A percentile compares a stretch with the other conserved stretches of the same genome.
phyloP scores from a whole-genome alignment of 1,140 invertebrate species.

The Aleiodes sp. region DNA sequence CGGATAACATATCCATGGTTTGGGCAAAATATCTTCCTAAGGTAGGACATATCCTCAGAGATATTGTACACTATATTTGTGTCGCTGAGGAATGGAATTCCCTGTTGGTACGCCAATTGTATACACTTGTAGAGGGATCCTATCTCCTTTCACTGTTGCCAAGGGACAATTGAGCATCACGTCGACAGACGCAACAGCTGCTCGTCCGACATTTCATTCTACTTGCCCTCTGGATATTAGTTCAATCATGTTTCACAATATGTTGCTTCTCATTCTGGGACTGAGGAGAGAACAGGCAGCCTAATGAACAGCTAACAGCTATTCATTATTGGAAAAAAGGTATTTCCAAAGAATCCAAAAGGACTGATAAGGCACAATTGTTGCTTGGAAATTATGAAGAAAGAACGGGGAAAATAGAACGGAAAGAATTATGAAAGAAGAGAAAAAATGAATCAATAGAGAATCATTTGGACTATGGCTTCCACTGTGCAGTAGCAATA shows the following conservation, averaged over 20 bases:
- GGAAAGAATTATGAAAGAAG: not conserved
- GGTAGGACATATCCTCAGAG: not conserved
- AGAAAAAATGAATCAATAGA: not conserved
- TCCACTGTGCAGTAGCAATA: not conserved
- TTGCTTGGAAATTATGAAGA: no score
- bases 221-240: conserved; percentile 25
- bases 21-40: not conserved
- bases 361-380: no score
- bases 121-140: not conserved
- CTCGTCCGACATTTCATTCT: conserved; percentile 8
- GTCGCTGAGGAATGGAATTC: conserved; percentile 3
- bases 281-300: no score
- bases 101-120: not conserved
- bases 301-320: no score
- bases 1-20: conserved; percentile 1
- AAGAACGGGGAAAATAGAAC: not conserved
- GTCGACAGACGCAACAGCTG: conserved; percentile 18
- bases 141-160: not conserved
- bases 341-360: no score
- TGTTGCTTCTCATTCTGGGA: no score
- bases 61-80: not conserved
- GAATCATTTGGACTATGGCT: not conserved
- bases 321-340: no score
- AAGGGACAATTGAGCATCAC: not conserved
- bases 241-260: conserved; percentile 17